phyloP scores from a whole-genome alignment of 2,797 vertebrate species.

The Rhinophrynus dorsalis region DNA sequence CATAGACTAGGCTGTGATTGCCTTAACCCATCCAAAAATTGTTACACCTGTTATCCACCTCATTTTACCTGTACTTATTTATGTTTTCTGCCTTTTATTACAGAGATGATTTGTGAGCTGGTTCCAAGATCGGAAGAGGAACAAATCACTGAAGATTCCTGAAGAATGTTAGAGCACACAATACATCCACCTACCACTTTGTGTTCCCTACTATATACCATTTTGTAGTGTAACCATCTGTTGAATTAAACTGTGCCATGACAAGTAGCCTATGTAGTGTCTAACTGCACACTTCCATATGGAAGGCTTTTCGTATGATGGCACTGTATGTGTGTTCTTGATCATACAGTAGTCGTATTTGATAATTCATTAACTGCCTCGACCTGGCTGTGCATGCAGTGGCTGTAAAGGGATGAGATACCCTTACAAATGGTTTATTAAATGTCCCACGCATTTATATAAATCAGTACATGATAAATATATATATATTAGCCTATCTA shows the following conservation, averaged over 20 bases:
- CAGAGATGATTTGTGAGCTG: slow-evolving; percentile 50
- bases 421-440: slow-evolving; percentile 69
- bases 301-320: slow-evolving; percentile 51
- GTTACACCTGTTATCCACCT: too few species aligned
- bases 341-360: slow-evolving; percentile 68
- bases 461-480: slow-evolving; percentile 65
- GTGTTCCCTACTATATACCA: slow-evolving; percentile 58
- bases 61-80: too few species aligned
- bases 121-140: slow-evolving; percentile 64
- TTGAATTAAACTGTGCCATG: slow-evolving; percentile 70
- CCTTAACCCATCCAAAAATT: too few species aligned
- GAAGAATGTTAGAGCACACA: slow-evolving; percentile 73
- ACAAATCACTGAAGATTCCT: slow-evolving; percentile 67
- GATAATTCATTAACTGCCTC: slow-evolving; percentile 71
- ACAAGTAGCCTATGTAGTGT: slow-evolving; percentile 64
- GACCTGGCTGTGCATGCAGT: slow-evolving; percentile 78
- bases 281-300: slow-evolving; percentile 55
- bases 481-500: slow-evolving; percentile 64
- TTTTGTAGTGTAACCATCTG: slow-evolving; percentile 70
- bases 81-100: too few species aligned
- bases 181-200: slow-evolving; percentile 57
- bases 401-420: slow-evolving; percentile 62
- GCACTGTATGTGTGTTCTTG: slow-evolving; percentile 64
- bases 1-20: too few species aligned
- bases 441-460: slow-evolving; percentile 67